phyloP scores from a whole-genome alignment of 2,888 invertebrate species.

The Hylaea fasciaria region DNA sequence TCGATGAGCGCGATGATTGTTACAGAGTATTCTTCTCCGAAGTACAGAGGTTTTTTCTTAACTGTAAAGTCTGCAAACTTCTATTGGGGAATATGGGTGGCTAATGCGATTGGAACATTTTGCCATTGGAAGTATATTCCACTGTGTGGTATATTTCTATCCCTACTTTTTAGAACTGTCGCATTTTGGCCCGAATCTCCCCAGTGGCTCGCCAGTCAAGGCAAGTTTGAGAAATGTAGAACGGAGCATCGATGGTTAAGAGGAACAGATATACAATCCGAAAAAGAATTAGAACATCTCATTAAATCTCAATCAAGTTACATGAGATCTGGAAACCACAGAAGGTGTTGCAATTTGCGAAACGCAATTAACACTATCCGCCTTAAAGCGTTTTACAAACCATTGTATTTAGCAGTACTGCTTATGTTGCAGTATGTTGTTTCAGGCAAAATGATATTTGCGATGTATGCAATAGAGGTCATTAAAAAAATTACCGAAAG shows the following conservation, averaged over 20 bases:
- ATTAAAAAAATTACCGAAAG: conserved; percentile 41
- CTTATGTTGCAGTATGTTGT: conserved; percentile 40
- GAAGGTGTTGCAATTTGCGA: not conserved
- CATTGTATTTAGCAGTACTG: conserved; percentile 32
- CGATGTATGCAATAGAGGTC: conserved; percentile 45
- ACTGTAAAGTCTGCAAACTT: conserved; percentile 44
- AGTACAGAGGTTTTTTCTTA: conserved; percentile 42
- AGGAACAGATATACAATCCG: conserved; percentile 33
- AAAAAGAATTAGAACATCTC: conserved; percentile 38
- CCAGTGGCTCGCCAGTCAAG: conserved; percentile 47
- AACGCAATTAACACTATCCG: not conserved
- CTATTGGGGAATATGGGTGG: conserved; percentile 45
- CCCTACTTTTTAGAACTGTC: conserved; percentile 24
- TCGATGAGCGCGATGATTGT: conserved; percentile 36
- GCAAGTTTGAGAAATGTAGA: conserved; percentile 43
- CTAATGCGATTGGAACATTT: conserved; percentile 47
- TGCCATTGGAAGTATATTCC: conserved; percentile 44
- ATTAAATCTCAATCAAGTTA: conserved; percentile 22
- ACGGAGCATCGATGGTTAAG: conserved; percentile 42
- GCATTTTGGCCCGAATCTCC: conserved; percentile 43
- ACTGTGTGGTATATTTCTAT: conserved; percentile 30
- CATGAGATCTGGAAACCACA: not conserved
- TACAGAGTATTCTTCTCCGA: conserved; percentile 43
- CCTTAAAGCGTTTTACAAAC: conserved; percentile 40
- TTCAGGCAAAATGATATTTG: conserved; percentile 45